These are phyloP conservation scores for Agrotis ipsilon DNA, from an alignment of 2,888 invertebrate genomes.

Conservation along the genomic window DNA sequence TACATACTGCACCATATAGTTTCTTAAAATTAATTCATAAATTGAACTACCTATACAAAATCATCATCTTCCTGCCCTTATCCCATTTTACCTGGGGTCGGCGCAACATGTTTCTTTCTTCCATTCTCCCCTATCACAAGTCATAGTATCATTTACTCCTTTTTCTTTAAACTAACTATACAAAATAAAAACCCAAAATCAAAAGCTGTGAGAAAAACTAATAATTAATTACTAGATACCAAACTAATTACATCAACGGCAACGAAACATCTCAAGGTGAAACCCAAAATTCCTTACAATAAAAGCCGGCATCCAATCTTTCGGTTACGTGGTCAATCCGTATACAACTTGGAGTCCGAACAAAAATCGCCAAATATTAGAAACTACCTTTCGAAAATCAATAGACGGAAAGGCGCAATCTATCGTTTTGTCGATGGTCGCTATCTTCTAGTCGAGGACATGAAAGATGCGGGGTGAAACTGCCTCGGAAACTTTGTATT, in stretches of 20 bases:
- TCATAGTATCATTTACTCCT: too few species aligned
- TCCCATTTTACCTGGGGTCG: too few species aligned
- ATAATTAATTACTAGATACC: not conserved
- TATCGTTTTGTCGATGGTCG: slow-evolving; percentile 67
- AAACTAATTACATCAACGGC: not conserved
- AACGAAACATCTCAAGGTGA: not conserved
- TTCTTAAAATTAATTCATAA: too few species aligned
- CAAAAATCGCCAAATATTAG: slow-evolving; percentile 57
- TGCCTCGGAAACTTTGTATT: slow-evolving; percentile 63
- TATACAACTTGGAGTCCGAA: slow-evolving; percentile 30
- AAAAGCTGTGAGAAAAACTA: too few species aligned
- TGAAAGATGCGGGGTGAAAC: slow-evolving; percentile 64
- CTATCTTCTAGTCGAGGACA: slow-evolving; percentile 64
- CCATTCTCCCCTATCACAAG: too few species aligned
- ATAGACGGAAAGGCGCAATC: slow-evolving; percentile 66
- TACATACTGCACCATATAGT: too few species aligned
- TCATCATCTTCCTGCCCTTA: too few species aligned
- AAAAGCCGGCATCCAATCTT: slow-evolving; percentile 1
- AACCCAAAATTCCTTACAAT: not conserved
- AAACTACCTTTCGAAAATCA: slow-evolving; percentile 63
- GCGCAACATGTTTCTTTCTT: too few species aligned
- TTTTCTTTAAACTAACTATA: too few species aligned
- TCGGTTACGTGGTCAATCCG: slow-evolving; percentile 33
- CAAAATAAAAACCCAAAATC: too few species aligned
- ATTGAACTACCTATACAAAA: too few species aligned